Evolutionary conservation across 2,888 invertebrate genomes (phyloP).

Genomic region (Gandaritis pyraliata): DNA sequence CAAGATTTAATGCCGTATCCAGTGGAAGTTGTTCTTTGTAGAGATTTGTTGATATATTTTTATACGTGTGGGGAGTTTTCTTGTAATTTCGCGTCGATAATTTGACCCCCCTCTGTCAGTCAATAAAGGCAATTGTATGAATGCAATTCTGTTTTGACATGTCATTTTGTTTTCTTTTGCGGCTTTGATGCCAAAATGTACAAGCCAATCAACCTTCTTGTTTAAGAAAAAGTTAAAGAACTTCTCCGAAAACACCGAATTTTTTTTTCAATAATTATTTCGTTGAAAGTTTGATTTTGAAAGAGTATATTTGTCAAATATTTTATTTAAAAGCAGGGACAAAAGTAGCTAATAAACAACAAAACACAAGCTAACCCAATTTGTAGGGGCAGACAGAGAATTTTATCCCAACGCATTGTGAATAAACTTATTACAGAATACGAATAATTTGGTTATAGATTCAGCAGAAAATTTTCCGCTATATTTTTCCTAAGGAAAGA

Average conservation of each 20-base stretch:
- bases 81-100: constrained; percentile 70
- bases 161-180: constrained; percentile 58
- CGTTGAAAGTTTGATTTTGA: too few relatives aligned
- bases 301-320: not conserved
- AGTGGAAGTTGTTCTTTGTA: constrained; percentile 37
- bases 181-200: constrained; percentile 36
- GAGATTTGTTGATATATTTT: constrained; percentile 56
- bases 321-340: not conserved
- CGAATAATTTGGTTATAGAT: constrained; percentile 75
- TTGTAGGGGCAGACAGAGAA: constrained; percentile 46
- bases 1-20: constrained; percentile 47
- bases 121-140: constrained; percentile 71
- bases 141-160: constrained; percentile 66
- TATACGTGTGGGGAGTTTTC: constrained; percentile 56
- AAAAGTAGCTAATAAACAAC: constrained; percentile 32
- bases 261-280: too few relatives aligned
- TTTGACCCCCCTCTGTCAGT: constrained; percentile 56
- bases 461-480: constrained; percentile 57
- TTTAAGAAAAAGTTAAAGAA: constrained; percentile 14
- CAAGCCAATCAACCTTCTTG: constrained; percentile 41
- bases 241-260: not conserved
- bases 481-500: constrained; percentile 52
- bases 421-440: constrained; percentile 80
- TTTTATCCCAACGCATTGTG: constrained; percentile 68
- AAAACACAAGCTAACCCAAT: constrained; percentile 45